Base-by-base conservation (phyloP, 1,140 invertebrate species). In the Homarus americanus region DNA sequence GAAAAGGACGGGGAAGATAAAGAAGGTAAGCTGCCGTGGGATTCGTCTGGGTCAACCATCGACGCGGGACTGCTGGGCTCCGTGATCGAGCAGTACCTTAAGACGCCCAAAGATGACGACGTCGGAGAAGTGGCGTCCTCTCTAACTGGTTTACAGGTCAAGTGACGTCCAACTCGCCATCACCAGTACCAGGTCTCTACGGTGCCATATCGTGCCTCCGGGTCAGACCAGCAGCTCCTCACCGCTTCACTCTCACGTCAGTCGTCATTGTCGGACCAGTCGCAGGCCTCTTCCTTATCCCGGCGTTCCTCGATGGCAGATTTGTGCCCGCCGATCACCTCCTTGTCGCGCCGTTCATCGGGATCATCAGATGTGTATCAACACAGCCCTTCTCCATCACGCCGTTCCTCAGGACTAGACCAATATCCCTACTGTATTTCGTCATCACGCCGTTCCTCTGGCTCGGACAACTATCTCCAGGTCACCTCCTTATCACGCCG, bases 1-100 rank as follows among this genome's bases (percentile, higher is more conserved):
- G 79, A 58, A 20, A 53, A 80, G 5, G 66, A 73, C 2, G 78
- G 69, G 9, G 91, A 89, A 2, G 79, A 58, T 17, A 34, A 69
- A 5, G 66, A 73, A 0, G 58, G 78, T 4, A 87, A 87, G 28
- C 58, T 92, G 28, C 36, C 78, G 15, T 92, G 92, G 92, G 92
- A 92, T 41, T 91, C 89, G 9, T 82, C 89, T 0, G 78, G 53
- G 4, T 88, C 85, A 1, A 84, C 89, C 2, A 86, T 92, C 28
- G 88, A 92, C 72, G 85, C 90, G 0, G 72, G 83, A 5, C 80
- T 92, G 38, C 38, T 92, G 83, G 92, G 92, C 17, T 92, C 92
- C 20, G 89, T 88, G 58, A 92, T 92, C 24, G 92, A 92, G 41
- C 91, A 84, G 32, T 92, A 84, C 58, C 73, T 92, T 32, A 92